Evolutionary conservation across 2,888 invertebrate species (phyloP).

Genomic region (Drosophila kuntzei): DNA sequence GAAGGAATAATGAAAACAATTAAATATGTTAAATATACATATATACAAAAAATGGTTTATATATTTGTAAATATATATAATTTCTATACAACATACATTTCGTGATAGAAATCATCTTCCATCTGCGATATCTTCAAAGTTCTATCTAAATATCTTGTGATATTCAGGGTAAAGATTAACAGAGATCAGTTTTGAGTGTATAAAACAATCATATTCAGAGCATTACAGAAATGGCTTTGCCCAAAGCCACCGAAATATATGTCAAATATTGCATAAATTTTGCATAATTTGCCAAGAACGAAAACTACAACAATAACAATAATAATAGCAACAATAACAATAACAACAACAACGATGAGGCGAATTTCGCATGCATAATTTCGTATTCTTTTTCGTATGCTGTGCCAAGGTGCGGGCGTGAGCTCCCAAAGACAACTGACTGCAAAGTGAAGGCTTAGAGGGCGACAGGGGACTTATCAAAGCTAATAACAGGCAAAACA

Average conservation of each 20-base stretch:
- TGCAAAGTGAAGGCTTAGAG: slow-evolving; percentile 10
- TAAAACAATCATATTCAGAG: slow-evolving; percentile 49
- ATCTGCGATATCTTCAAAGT: not conserved
- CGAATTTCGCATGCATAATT: slow-evolving; percentile 73
- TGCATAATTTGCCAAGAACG: slow-evolving; percentile 53
- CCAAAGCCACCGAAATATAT: slow-evolving; percentile 56
- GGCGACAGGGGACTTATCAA: slow-evolving; percentile 34
- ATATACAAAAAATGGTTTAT: too few relatives aligned
- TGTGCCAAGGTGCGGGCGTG: slow-evolving; percentile 67
- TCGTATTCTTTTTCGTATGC: slow-evolving; percentile 27
- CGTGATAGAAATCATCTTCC: not conserved
- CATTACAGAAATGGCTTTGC: slow-evolving; percentile 43
- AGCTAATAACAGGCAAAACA: slow-evolving; percentile 49
- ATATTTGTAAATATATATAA: too few relatives aligned
- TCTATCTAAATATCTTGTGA: not conserved
- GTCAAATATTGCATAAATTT: slow-evolving; percentile 80
- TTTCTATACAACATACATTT: too few relatives aligned
- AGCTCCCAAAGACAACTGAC: slow-evolving; percentile 34
- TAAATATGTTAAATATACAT: too few relatives aligned
- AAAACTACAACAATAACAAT: slow-evolving; percentile 20
- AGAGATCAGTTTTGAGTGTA: slow-evolving; percentile 22
- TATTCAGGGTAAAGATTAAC: slow-evolving; percentile 9
- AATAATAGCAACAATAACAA: slow-evolving; percentile 22
- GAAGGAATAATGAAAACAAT: too few relatives aligned
- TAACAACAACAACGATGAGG: slow-evolving; percentile 36